These are phyloP conservation scores for Parotia lawesii DNA, from an alignment of 2,113 vertebrate genomes.

Conservation along the genomic window DNA sequence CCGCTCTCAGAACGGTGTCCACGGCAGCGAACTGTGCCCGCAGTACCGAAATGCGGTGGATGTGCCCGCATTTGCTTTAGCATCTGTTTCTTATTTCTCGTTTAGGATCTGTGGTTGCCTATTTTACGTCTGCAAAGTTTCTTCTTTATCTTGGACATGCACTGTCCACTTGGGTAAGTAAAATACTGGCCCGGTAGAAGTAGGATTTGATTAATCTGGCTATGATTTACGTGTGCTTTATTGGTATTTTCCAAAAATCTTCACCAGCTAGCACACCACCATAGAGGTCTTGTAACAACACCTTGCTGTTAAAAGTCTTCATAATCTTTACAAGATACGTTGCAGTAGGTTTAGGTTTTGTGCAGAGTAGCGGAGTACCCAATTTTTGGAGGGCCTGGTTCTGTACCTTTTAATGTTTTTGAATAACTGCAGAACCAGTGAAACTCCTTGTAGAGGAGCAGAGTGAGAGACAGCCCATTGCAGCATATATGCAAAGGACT, in stretches of 20 bases:
- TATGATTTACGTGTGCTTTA: fast-evolving
- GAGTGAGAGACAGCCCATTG: background rate
- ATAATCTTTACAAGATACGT: fast-evolving
- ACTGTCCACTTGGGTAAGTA: slow-evolving; percentile 94
- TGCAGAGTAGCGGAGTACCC: fast-evolving
- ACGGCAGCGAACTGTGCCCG: fast-evolving
- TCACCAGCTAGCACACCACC: fast-evolving
- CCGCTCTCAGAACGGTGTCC: fast-evolving
- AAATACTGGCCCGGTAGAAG: background rate
- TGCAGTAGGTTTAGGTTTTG: background rate
- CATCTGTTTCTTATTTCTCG: background rate
- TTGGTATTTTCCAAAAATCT: background rate
- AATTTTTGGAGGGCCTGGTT: fast-evolving
- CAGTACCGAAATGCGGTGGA: background rate
- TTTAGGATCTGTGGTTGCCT: slow-evolving; percentile 79
- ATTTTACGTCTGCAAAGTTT: slow-evolving; percentile 89
- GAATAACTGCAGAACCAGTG: background rate
- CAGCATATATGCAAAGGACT: background rate
- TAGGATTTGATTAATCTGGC: background rate
- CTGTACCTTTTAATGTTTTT: background rate
- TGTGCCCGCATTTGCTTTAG: background rate
- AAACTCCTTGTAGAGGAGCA: fast-evolving
- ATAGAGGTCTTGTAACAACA: fast-evolving
- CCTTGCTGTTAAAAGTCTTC: background rate
- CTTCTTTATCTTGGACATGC: slow-evolving; percentile 93